Evolutionary conservation across 1,140 invertebrate species (phyloP).

Genomic region (Musca domestica): DNA sequence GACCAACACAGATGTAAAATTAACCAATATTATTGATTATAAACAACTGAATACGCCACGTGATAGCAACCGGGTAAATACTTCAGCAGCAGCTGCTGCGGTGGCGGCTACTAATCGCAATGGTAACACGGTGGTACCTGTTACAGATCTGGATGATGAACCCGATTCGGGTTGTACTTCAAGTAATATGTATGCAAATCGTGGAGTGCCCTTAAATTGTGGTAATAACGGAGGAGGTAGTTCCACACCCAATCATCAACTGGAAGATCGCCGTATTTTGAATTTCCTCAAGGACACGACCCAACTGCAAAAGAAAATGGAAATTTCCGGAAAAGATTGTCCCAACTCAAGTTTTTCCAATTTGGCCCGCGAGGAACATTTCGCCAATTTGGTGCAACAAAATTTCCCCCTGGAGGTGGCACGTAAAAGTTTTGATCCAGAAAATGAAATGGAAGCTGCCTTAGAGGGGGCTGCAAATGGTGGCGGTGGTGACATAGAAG

Average conservation of each 20-base stretch:
- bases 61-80: slow-evolving; percentile 40
- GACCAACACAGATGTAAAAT: slow-evolving; percentile 33
- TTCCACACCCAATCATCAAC: slow-evolving; percentile 32
- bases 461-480: slow-evolving; percentile 39
- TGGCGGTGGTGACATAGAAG: slow-evolving; percentile 29
- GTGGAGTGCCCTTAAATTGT: slow-evolving; percentile 27
- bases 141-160: slow-evolving; percentile 49
- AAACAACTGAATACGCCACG: slow-evolving; percentile 28
- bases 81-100: background rate
- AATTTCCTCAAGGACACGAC: slow-evolving; percentile 53
- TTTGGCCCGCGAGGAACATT: slow-evolving; percentile 51
- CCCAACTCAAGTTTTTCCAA: slow-evolving; percentile 52
- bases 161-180: slow-evolving; percentile 41
- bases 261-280: slow-evolving; percentile 51
- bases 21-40: slow-evolving; percentile 38
- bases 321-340: slow-evolving; percentile 48
- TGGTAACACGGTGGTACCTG: slow-evolving; percentile 42
- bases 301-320: slow-evolving; percentile 51
- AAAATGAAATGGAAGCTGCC: slow-evolving; percentile 18
- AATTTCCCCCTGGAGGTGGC: slow-evolving; percentile 41
- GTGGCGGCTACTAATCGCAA: slow-evolving; percentile 33
- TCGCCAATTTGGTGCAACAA: slow-evolving; percentile 52
- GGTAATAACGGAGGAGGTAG: background rate
- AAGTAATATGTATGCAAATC: slow-evolving; percentile 36
- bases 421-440: slow-evolving; percentile 17